These are phyloP conservation scores for Brachirus orientalis DNA, from an alignment of 2,113 vertebrate species.

Conservation along the genomic window DNA sequence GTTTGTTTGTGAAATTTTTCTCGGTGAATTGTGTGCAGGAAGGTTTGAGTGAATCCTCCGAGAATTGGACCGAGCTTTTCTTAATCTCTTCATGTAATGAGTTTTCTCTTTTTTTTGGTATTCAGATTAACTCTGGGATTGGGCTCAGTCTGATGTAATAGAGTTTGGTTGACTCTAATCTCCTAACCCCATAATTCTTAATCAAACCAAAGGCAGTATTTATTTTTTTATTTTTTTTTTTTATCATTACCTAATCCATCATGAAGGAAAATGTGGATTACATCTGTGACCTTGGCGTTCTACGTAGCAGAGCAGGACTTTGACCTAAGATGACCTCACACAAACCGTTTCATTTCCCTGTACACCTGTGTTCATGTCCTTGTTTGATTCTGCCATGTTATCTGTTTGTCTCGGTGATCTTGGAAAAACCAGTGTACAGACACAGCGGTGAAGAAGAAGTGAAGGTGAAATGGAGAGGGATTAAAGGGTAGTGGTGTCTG, in stretches of 20 bases:
- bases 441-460: slow-evolving; percentile 6
- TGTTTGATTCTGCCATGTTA: slow-evolving; percentile 7
- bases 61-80: slow-evolving; percentile 61
- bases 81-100: slow-evolving; percentile 80
- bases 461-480: slow-evolving; percentile 7
- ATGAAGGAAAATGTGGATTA: slow-evolving; percentile 78
- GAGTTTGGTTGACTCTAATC: slow-evolving; percentile 79
- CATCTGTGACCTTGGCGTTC: slow-evolving; percentile 54
- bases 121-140: slow-evolving; percentile 83
- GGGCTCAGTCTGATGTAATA: slow-evolving; percentile 70
- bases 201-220: slow-evolving; percentile 75
- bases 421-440: slow-evolving; percentile 1
- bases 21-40: slow-evolving; percentile 13
- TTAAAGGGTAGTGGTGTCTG: slow-evolving; percentile 27
- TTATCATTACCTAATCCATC: slow-evolving; percentile 76
- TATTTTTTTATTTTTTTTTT: slow-evolving; percentile 46
- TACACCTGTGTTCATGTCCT: slow-evolving; percentile 3
- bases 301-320: too few relatives aligned
- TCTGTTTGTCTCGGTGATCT: neutral
- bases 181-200: slow-evolving; percentile 79
- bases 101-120: slow-evolving; percentile 74
- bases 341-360: slow-evolving; percentile 24
- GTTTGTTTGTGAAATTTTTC: slow-evolving; percentile 41
- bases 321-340: slow-evolving; percentile 38
- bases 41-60: slow-evolving; percentile 43